Percentiles rank a stretch among this genome's conserved stretches.
Evolutionary conservation across 2,888 invertebrate species (phyloP).

Genomic region (Tortricodes alternella): DNA sequence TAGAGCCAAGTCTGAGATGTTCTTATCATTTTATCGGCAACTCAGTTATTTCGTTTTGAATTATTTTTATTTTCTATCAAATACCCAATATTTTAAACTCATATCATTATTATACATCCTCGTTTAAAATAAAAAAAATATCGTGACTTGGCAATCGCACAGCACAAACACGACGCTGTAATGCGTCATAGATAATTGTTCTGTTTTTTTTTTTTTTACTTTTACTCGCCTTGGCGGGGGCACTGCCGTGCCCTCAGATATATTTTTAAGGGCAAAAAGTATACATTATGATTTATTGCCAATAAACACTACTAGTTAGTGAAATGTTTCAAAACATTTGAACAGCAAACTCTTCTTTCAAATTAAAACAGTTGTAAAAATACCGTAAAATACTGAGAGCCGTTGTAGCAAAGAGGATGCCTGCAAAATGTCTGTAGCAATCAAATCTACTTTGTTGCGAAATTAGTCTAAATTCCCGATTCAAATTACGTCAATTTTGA

Average conservation of each 20-base stretch:
- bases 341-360: conserved; percentile 20
- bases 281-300: neutral
- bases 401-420: conserved; percentile 27
- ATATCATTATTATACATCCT: too few species aligned
- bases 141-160: too few species aligned
- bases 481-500: conserved; percentile 25
- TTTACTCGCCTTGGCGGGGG: too few species aligned
- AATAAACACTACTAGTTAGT: neutral
- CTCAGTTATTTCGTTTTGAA: too few species aligned
- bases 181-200: too few species aligned
- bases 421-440: conserved; percentile 29
- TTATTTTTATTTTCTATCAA: too few species aligned
- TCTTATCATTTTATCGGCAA: too few species aligned
- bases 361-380: conserved; percentile 28
- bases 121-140: too few species aligned
- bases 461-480: conserved; percentile 23
- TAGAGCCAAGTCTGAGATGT: too few species aligned
- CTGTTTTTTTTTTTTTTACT: too few species aligned
- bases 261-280: neutral
- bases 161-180: too few species aligned
- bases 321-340: conserved; percentile 7
- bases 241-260: neutral
- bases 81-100: too few species aligned
- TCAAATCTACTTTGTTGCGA: conserved; percentile 31
- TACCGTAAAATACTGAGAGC: conserved; percentile 25